Base-by-base conservation (phyloP, 2,888 invertebrate genomes). In the Nomada lathburiana region DNA sequence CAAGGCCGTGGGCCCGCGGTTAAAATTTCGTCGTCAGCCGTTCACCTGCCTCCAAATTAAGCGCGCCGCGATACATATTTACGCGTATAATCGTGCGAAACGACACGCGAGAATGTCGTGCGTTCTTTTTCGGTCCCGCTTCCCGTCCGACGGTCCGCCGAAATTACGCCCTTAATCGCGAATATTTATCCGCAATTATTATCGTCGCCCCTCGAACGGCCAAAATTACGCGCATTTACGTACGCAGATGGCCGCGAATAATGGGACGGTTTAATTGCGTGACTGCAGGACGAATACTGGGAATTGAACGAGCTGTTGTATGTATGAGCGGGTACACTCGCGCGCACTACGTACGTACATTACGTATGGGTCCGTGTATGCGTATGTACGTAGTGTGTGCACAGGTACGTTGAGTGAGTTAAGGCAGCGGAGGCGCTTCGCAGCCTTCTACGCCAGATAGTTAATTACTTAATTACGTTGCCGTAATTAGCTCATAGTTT, bases 401-500 rank as follows among this genome's bases (percentile, higher is more conserved):
- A 69, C 72, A 71, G 62, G 77, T 59, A 73, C 59, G 70, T 23
- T 52, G 77, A 80, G 77, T 67, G 85, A 85, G 81, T 79, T 80
- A 83, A 84, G 84, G 80, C 68, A 81, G 5, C 76, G 62, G 78
- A 70, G 73, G 64, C 78, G 82, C 83, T 87, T 85, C 79, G 68
- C 82, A 86, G 80, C 82, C 85, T 83, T 74, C 87, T 79, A 73
- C 76, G 81, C 68, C 86, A 82, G 88, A 89, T 90, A 88, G 90
- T 90, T 92, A 92, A 91, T 92, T 90, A 91, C 92, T 92, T 91
- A 92, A 92, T 92, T 91, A 92, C 91, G 84, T 86, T 84, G 83
- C 75, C 80, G 89, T 91, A 91, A 92, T 92, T 92, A 91, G 90
- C 85, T 89, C 87, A 88, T 78, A 79, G 83, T 82, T 85, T 79